These are phyloP conservation scores for Lynx canadensis DNA, from an alignment of 2,113 vertebrate genomes.

Conservation along the genomic window DNA sequence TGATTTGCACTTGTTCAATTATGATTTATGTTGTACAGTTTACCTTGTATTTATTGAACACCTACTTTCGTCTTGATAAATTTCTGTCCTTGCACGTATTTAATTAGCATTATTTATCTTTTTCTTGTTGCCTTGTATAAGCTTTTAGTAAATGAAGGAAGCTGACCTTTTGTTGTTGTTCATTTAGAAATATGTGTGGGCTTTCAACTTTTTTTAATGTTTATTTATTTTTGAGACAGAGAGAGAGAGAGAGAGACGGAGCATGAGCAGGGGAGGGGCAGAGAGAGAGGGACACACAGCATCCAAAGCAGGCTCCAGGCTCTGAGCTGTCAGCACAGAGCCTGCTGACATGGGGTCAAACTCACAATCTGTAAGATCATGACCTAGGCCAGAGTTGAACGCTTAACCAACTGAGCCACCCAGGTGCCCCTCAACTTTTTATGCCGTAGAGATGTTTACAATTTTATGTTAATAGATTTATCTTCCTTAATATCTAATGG, in stretches of 20 bases:
- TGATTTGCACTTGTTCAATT: neutral
- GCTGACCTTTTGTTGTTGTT: neutral
- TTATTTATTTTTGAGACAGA: no score
- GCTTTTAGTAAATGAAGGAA: neutral
- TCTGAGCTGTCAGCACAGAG: no score
- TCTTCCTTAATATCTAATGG: neutral
- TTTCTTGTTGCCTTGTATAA: neutral
- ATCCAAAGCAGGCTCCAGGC: no score
- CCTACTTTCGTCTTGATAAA: neutral
- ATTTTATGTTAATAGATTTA: neutral
- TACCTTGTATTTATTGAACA: neutral
- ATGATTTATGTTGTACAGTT: neutral
- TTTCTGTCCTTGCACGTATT: neutral
- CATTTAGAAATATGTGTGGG: neutral
- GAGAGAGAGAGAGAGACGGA: no score
- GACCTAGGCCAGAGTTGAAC: no score
- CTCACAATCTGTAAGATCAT: no score
- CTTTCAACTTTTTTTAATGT: neutral
- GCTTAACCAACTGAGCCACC: no score
- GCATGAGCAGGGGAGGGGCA: no score
- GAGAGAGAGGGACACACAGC: no score
- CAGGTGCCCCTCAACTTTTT: neutral
- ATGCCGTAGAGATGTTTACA: neutral
- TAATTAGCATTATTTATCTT: neutral
- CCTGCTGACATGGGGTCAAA: no score